phyloP scores from a whole-genome alignment of 2,797 vertebrate genomes.

The Neosilurus hyrtlii region DNA sequence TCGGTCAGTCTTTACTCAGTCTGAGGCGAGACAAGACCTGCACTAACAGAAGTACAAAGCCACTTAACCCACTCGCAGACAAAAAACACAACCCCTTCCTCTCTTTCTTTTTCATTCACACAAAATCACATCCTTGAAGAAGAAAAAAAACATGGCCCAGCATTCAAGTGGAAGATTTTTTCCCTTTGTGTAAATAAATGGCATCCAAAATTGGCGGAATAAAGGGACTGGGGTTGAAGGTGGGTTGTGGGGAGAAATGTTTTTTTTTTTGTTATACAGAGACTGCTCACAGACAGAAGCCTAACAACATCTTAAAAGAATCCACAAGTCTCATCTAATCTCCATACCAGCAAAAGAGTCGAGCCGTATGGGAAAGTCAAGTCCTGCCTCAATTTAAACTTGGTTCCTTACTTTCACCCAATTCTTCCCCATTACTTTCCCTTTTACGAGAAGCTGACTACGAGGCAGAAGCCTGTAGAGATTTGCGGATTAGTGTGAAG shows the following conservation, averaged over 20 bases:
- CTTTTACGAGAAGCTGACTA: conserved; percentile 33
- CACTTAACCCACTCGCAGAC: conserved; percentile 25
- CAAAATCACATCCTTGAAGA: conserved; percentile 54
- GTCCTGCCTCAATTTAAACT: conserved; percentile 50
- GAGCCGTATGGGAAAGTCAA: conserved; percentile 45
- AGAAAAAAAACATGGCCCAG: conserved; percentile 51
- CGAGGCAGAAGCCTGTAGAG: conserved; percentile 48
- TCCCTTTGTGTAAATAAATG: conserved; percentile 68
- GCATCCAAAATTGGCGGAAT: conserved; percentile 51
- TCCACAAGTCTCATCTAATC: conserved; percentile 66
- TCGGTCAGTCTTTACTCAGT: conserved; percentile 27
- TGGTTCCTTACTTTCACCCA: background rate
- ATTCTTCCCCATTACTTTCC: conserved; percentile 19
- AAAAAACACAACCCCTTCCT: conserved; percentile 22
- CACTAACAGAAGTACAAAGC: conserved; percentile 45
- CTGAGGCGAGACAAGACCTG: conserved; percentile 19
- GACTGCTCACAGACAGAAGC: conserved; percentile 55
- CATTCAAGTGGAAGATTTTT: conserved; percentile 72
- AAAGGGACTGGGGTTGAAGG: conserved; percentile 16
- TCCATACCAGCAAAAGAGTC: conserved; percentile 55
- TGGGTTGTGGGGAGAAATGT: conserved; percentile 37
- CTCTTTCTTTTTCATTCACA: conserved; percentile 30
- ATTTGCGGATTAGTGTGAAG: conserved; percentile 50
- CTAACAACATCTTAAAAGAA: conserved; percentile 51
- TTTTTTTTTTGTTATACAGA: conserved; percentile 43